phyloP scores from a whole-genome alignment of 2,888 invertebrate genomes.

The Loripinus fragilis region DNA sequence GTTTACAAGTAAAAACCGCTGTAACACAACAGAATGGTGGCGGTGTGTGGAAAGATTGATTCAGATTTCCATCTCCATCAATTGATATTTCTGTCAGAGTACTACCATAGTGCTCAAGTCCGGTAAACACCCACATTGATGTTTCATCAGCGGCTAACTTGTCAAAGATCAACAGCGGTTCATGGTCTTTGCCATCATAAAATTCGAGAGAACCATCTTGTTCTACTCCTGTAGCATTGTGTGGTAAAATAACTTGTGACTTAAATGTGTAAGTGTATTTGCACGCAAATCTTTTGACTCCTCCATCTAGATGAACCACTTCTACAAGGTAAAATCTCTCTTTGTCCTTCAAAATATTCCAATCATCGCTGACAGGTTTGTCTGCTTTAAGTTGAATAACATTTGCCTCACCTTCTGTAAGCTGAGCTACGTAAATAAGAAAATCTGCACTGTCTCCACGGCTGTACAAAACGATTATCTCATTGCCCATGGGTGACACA shows the following conservation, averaged over 20 bases:
- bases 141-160: background rate
- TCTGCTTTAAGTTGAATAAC: background rate
- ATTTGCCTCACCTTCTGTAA: background rate
- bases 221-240: too few species aligned
- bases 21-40: background rate
- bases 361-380: background rate
- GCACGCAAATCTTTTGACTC: background rate
- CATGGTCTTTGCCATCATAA: too few species aligned
- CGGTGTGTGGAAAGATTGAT: background rate
- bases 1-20: background rate
- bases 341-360: background rate
- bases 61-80: background rate
- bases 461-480: background rate
- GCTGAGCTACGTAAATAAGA: background rate
- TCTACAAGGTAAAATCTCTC: background rate
- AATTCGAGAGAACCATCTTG: too few species aligned
- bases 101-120: background rate
- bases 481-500: background rate
- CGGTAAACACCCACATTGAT: background rate
- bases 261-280: background rate
- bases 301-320: background rate
- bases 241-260: background rate
- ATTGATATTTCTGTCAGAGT: background rate
- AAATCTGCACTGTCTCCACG: too few species aligned
- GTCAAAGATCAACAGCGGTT: background rate